Evolutionary conservation across 2,797 vertebrate genomes (phyloP), one percentile per base, ranked within the genome.

Genomic region (Scolopax bukidnonensis): DNA sequence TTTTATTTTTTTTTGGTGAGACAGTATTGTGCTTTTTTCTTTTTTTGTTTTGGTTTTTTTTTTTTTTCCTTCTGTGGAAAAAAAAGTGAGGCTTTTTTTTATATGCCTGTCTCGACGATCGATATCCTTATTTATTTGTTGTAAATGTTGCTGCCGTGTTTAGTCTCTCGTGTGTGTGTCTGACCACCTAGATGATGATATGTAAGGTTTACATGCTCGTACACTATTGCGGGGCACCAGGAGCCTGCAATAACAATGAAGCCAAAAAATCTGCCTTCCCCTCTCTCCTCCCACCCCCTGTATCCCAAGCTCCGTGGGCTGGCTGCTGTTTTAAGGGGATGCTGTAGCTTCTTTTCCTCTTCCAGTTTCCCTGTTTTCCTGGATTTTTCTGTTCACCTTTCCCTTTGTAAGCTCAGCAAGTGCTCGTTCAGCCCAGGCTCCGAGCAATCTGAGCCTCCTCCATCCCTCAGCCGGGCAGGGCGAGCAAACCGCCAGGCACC

Each of bases 111-210:
- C 90, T 97, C 17, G 27, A 86, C 27, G 84, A 94, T 81, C 5
- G 25, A 91, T 90, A 90, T 54, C 95, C 90, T 98, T 97, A 98
- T 98, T 98, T 98, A 98, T 98, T 98, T 95, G 96, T 97, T 74
- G 93, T 96, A 92, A 96, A 90, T 91, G 92, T 97, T 95, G 98
- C 98, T 98, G 97, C 97, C 69, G 96, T 97, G 86, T 96, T 88
- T 69, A 4, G 85, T 95, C 95, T 96, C 80, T 89, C 16, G 6
- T 88, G 90, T 63, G n/a, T 53, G 81, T 87, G 95, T 96, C 97
- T 33, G 5, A 69, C 90, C 91, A 73, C 61, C 96, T 18, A 63
- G 81, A 83, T 71, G 89, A 86, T 57, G 71, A n/a, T 69, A 28
- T 32, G 63, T n/a, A 40, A 88, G 63, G 86, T 97, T 97, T 93